Percentiles rank a stretch among this genome's conserved stretches.
These are phyloP conservation scores for Drosophila parthenogenetica DNA, from an alignment of 2,888 invertebrate genomes.

Conservation along the genomic window DNA sequence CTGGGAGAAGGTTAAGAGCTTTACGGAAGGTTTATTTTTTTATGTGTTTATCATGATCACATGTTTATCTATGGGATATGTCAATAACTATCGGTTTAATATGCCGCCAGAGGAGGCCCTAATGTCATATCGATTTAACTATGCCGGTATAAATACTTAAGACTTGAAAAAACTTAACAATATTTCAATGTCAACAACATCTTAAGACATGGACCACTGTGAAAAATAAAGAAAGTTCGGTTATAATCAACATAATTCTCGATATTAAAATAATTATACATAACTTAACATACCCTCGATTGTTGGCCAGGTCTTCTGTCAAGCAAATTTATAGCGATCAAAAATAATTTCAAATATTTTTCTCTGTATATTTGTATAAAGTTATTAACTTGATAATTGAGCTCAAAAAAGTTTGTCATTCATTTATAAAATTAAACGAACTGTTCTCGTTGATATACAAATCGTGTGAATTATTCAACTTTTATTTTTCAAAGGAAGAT, in stretches of 20 bases:
- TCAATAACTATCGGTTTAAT: slow-evolving; percentile 52
- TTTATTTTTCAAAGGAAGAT: not conserved
- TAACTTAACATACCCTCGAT: slow-evolving; percentile 20
- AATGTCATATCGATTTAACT: slow-evolving; percentile 60
- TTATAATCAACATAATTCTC: slow-evolving; percentile 43
- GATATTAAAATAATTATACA: slow-evolving; percentile 20
- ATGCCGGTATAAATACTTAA: slow-evolving; percentile 30
- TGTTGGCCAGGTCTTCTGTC: slow-evolving; percentile 30
- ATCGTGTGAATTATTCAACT: slow-evolving; percentile 5
- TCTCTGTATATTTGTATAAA: slow-evolving; percentile 2
- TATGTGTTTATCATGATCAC: slow-evolving; percentile 32
- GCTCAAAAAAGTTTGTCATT: slow-evolving; percentile 12
- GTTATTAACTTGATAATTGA: slow-evolving; percentile 13
- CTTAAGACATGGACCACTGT: slow-evolving; percentile 7
- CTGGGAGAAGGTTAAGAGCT: slow-evolving; percentile 63
- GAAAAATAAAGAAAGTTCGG: slow-evolving; percentile 38
- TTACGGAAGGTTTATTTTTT: slow-evolving; percentile 60
- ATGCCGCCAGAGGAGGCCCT: slow-evolving; percentile 56
- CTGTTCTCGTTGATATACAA: not conserved
- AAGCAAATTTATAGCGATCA: slow-evolving; percentile 28
- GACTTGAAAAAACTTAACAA: slow-evolving; percentile 20
- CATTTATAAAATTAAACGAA: slow-evolving; percentile 11
- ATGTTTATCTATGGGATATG: slow-evolving; percentile 73
- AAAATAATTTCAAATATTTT: slow-evolving; percentile 24
- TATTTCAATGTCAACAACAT: slow-evolving; percentile 32